Conservation (phyloP, 1,140 invertebrate species). For the Nasonia vitripennis region DNA sequence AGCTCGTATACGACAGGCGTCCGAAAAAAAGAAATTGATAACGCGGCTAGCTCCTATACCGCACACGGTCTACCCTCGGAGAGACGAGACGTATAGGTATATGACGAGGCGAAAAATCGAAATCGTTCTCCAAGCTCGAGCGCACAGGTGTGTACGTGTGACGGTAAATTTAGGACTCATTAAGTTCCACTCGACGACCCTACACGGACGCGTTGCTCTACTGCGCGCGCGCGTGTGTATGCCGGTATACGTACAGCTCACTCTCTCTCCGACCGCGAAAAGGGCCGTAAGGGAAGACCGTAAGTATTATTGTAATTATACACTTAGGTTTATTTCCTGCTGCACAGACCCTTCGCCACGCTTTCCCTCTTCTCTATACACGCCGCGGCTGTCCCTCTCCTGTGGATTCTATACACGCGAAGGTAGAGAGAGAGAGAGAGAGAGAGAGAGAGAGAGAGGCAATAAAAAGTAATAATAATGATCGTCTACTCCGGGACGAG, state of each 20-base stretch:
- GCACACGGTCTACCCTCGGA: background rate
- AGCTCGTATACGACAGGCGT: background rate
- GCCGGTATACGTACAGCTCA: slow-evolving; percentile 4
- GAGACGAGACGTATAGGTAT: background rate
- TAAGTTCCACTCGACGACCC: slow-evolving; percentile 62
- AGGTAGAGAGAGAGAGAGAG: background rate
- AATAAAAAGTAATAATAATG: slow-evolving; percentile 74
- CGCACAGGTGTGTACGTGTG: slow-evolving; percentile 46
- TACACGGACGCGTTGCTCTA: slow-evolving; percentile 23
- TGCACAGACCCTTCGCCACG: slow-evolving; percentile 56
- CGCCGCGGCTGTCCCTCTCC: background rate
- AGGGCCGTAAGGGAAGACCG: slow-evolving; percentile 60
- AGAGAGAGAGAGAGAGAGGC: slow-evolving; percentile 43
- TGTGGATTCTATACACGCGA: slow-evolving; percentile 44
- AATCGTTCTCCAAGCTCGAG: background rate
- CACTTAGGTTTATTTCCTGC: slow-evolving; percentile 75
- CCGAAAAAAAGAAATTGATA: slow-evolving; percentile 10
- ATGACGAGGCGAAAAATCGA: slow-evolving; percentile 16
- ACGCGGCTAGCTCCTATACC: background rate
- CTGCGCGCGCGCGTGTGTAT: slow-evolving; percentile 44
- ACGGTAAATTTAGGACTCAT: slow-evolving; percentile 67
- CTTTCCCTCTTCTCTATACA: slow-evolving; percentile 1
- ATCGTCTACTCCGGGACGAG: background rate
- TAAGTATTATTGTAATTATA: slow-evolving; percentile 75
- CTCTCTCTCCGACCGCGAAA: slow-evolving; percentile 53